Evolutionary conservation across 1,140 invertebrate genomes (phyloP).

Genomic region (Drosophila baimaii): DNA sequence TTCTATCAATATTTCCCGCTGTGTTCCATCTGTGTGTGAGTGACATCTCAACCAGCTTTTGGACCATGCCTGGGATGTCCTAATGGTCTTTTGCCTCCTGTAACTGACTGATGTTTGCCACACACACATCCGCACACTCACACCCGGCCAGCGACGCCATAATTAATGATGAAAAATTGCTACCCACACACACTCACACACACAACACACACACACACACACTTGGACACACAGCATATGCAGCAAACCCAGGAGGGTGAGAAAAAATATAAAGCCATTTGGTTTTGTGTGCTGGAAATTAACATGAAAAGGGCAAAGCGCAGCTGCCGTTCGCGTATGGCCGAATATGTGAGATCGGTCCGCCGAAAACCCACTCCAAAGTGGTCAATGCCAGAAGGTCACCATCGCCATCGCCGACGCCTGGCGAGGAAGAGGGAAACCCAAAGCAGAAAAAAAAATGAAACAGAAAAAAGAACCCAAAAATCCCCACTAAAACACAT

Average conservation of each 20-base stretch:
- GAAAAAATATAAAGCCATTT: conserved; percentile 72
- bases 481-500: conserved; percentile 42
- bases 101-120: conserved; percentile 78
- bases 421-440: conserved; percentile 11
- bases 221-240: conserved; percentile 70
- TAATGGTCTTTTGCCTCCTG: conserved; percentile 79
- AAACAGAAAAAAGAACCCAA: not conserved
- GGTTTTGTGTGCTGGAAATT: conserved; percentile 75
- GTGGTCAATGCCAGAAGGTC: conserved; percentile 46
- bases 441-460: conserved; percentile 5
- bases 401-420: too few relatives aligned
- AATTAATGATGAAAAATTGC: conserved; percentile 82
- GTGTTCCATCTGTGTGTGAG: conserved; percentile 53
- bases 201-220: conserved; percentile 22
- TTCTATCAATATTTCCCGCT: conserved; percentile 31
- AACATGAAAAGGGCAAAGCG: conserved; percentile 81
- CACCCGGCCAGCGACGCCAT: conserved; percentile 69
- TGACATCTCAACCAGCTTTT: conserved; percentile 74
- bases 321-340: conserved; percentile 51
- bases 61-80: conserved; percentile 53
- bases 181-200: conserved; percentile 57
- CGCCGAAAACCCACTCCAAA: conserved; percentile 7
- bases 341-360: conserved; percentile 48
- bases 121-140: conserved; percentile 54
- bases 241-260: conserved; percentile 20